These are phyloP conservation scores for Lepidotrigona ventralis DNA, from an alignment of 1,140 invertebrate genomes.

Conservation along the genomic window DNA sequence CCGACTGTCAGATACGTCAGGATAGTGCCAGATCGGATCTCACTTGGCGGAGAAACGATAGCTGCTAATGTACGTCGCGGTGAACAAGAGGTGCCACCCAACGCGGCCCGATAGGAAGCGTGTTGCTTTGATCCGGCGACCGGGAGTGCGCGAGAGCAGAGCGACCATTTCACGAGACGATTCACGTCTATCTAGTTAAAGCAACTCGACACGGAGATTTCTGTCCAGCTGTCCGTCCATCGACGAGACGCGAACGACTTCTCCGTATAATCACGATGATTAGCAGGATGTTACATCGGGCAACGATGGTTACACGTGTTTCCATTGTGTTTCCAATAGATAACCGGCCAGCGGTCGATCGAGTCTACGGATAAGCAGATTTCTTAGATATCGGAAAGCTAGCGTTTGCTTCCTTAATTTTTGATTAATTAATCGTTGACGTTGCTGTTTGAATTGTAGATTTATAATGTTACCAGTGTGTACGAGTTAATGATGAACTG, in stretches of 20 bases:
- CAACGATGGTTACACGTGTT: constrained; percentile 9
- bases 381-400: no score
- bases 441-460: neutral
- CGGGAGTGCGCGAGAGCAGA: constrained; percentile 14
- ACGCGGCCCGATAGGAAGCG: constrained; percentile 54
- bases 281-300: constrained; percentile 26
- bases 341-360: neutral
- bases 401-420: neutral
- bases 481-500: neutral
- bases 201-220: constrained; percentile 49
- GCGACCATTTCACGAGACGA: constrained; percentile 24
- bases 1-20: constrained; percentile 64
- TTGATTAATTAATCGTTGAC: neutral
- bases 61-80: constrained; percentile 64
- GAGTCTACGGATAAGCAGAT: constrained; percentile 2
- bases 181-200: constrained; percentile 55
- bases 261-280: constrained; percentile 56
- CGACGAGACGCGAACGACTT: constrained; percentile 55
- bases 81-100: constrained; percentile 66
- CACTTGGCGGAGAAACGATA: constrained; percentile 56
- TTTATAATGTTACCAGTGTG: neutral
- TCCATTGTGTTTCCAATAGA: constrained; percentile 12
- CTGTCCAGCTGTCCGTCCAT: constrained; percentile 63
- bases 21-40: constrained; percentile 56
- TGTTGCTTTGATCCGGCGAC: constrained; percentile 38